Evolutionary conservation across 2,113 vertebrate species (phyloP).

Genomic region (Oncorhynchus masou): DNA sequence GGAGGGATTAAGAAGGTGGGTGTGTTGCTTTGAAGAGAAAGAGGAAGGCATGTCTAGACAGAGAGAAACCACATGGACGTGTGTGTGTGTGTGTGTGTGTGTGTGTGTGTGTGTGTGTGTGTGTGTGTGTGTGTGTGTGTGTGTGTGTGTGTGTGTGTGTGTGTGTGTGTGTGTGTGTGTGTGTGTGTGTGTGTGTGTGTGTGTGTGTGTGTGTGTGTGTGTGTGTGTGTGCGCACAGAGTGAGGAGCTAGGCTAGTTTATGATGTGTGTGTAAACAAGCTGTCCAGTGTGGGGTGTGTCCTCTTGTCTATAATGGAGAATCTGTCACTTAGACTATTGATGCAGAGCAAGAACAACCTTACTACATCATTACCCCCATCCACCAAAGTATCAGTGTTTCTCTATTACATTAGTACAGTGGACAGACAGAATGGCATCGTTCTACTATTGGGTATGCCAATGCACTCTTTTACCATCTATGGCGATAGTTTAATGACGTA

Average conservation of each 20-base stretch:
- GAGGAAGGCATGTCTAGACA: slow-evolving; percentile 38
- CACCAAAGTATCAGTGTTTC: no score
- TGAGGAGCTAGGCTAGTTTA: background rate
- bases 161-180: background rate
- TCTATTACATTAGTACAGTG: no score
- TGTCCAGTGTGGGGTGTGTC: background rate
- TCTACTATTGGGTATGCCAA: no score
- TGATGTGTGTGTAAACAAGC: background rate
- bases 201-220: background rate
- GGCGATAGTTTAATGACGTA: no score
- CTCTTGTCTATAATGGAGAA: no score
- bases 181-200: background rate
- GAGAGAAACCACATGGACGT: background rate
- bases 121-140: slow-evolving; percentile 8
- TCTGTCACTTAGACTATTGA: no score
- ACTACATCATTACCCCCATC: no score
- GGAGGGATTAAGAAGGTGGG: background rate
- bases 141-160: background rate
- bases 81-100: background rate
- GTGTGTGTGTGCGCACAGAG: background rate
- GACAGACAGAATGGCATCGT: no score
- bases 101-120: background rate
- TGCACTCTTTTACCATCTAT: no score
- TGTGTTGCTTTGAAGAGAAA: slow-evolving; percentile 5
- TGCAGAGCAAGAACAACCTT: no score